Conservation (phyloP, 2,113 vertebrate genomes). For the Pachypanchax playfairii region DNA sequence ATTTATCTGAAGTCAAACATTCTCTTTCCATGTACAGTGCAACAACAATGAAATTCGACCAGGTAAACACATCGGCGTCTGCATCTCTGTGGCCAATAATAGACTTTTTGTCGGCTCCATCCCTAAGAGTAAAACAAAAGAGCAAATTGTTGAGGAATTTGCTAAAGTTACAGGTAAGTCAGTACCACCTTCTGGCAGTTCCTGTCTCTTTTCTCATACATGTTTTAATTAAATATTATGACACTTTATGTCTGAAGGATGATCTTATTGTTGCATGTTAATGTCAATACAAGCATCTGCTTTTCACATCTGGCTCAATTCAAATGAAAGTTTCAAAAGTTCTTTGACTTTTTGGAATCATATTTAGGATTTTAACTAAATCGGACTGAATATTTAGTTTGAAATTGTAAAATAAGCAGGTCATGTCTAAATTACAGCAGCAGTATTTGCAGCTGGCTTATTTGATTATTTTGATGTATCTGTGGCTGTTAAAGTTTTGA, state of each 20-base stretch:
- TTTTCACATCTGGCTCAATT: not conserved
- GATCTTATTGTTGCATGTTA: not conserved
- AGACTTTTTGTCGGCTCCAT: conserved; percentile 99
- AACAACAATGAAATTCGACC: conserved; percentile 99
- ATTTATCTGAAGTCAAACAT: not conserved
- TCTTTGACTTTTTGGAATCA: not conserved
- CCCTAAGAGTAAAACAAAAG: conserved; percentile 99
- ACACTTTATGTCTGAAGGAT: not conserved
- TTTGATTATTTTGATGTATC: too few relatives aligned
- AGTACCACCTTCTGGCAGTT: not conserved
- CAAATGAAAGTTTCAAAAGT: not conserved
- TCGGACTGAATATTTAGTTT: too few relatives aligned
- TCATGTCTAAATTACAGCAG: too few relatives aligned
- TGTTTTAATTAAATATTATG: too few relatives aligned
- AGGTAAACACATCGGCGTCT: conserved; percentile 98
- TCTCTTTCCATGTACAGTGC: conserved; percentile 82
- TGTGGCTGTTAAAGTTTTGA: too few relatives aligned
- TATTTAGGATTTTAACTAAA: too few relatives aligned
- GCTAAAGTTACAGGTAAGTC: conserved; percentile 97
- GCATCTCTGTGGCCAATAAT: conserved; percentile 99
- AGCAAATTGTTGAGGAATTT: conserved; percentile 99
- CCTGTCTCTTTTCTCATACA: not conserved
- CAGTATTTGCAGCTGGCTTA: too few relatives aligned
- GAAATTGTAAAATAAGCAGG: too few relatives aligned
- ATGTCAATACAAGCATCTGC: not conserved